These are phyloP conservation scores for Zaprionus gabonicus DNA, from an alignment of 1,140 invertebrate genomes.

Conservation along the genomic window DNA sequence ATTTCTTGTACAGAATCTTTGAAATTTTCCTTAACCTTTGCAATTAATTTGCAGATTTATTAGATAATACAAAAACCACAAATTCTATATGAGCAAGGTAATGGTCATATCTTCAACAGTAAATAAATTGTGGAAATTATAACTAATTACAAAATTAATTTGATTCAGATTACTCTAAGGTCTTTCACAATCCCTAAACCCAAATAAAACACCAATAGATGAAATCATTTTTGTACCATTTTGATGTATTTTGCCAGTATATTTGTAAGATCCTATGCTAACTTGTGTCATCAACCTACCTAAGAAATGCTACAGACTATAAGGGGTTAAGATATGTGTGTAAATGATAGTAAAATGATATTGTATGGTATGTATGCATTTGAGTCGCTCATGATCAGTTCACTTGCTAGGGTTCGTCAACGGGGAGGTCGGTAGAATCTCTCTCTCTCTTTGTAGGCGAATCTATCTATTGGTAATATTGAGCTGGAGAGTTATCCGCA, in stretches of 20 bases:
- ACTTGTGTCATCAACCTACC: slow-evolving; percentile 48
- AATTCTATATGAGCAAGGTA: no score
- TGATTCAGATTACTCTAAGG: no score
- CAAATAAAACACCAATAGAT: neutral
- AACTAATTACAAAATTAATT: no score
- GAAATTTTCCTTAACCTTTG: no score
- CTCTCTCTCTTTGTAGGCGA: no score
- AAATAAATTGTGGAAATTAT: no score
- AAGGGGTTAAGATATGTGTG: neutral
- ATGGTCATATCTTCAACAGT: no score
- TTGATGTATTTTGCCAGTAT: slow-evolving; percentile 27
- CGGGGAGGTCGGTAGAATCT: neutral
- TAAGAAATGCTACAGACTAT: slow-evolving; percentile 22
- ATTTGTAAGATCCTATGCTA: slow-evolving; percentile 9
- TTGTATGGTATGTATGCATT: neutral
- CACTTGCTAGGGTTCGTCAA: slow-evolving; percentile 5
- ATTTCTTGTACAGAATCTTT: no score
- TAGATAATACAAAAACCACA: no score
- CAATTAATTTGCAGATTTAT: no score
- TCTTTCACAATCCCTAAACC: neutral
- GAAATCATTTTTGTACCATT: slow-evolving; percentile 9
- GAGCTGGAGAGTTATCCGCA: neutral
- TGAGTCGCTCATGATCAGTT: slow-evolving; percentile 1
- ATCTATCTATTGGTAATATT: slow-evolving; percentile 9
- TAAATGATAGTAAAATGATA: slow-evolving; percentile 5